Evolutionary conservation across 2,797 vertebrate species (phyloP).

Genomic region (Erithacus rubecula): DNA sequence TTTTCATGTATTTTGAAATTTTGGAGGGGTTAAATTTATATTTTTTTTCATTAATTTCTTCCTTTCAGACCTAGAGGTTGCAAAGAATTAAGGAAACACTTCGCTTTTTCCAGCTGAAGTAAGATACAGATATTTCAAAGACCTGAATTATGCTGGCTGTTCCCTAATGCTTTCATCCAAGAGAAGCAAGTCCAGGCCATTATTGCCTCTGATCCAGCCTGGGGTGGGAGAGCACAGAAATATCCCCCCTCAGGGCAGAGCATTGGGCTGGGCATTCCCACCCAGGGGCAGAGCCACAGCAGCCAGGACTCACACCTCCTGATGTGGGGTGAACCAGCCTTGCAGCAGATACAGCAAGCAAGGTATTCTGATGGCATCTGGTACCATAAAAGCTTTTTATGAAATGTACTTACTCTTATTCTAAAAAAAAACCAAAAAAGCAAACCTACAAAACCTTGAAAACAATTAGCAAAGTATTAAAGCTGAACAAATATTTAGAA

Average conservation of each 20-base stretch:
- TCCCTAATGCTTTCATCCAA: background rate
- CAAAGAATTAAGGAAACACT: background rate
- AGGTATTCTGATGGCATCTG: background rate
- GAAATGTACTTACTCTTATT: background rate
- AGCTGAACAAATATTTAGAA: background rate
- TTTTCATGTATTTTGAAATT: background rate
- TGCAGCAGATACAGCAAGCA: background rate
- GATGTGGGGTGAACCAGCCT: background rate
- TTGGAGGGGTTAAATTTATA: accelerated
- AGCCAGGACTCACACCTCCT: background rate
- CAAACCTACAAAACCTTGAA: background rate
- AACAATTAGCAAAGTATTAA: background rate
- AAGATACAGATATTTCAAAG: background rate
- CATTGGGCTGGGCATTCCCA: background rate
- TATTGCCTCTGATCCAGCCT: background rate
- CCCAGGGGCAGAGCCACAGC: background rate
- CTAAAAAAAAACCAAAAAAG: no score
- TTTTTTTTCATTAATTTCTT: background rate
- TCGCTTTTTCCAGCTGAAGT: background rate
- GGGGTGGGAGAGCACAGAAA: background rate
- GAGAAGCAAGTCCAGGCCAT: background rate
- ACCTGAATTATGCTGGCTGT: accelerated
- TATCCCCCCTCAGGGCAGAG: background rate
- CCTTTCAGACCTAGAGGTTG: background rate
- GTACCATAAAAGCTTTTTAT: background rate